Percentiles rank a stretch among this genome's conserved stretches.
Conservation (phyloP, 2,113 vertebrate species). For the Herpetotheres cachinnans region DNA sequence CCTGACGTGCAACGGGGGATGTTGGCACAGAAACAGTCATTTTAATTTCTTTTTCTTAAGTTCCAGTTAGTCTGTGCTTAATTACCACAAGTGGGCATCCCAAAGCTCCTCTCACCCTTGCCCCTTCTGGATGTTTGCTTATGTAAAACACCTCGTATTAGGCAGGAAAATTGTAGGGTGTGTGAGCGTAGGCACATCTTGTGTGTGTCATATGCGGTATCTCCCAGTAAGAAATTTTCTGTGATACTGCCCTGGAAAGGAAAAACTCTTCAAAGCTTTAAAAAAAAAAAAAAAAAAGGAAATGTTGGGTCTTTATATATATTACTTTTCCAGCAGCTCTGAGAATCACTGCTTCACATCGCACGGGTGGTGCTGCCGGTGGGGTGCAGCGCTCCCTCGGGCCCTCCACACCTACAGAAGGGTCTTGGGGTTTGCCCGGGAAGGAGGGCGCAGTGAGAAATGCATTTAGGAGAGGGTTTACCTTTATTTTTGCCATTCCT, state of each 20-base stretch:
- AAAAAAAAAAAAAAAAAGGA: background rate
- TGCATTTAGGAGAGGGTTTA: background rate
- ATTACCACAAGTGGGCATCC: background rate
- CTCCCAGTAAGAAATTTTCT: background rate
- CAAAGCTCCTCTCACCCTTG: background rate
- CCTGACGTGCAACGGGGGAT: background rate
- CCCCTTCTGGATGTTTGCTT: background rate
- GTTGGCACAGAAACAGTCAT: background rate
- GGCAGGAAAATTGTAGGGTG: background rate
- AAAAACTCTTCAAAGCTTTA: background rate
- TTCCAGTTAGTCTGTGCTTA: background rate
- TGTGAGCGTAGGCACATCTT: background rate
- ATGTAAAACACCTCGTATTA: background rate
- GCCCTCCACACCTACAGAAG: background rate
- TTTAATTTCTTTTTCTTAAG: background rate
- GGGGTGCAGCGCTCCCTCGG: rapidly evolving
- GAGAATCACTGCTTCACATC: background rate
- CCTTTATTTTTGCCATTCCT: background rate
- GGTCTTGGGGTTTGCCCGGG: background rate
- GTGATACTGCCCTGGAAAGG: background rate
- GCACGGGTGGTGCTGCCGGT: background rate
- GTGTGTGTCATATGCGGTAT: no score
- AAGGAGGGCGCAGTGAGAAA: background rate
- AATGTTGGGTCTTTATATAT: rapidly evolving
- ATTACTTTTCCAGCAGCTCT: background rate